These are phyloP conservation scores for Idaea aversata DNA, from an alignment of 2,888 invertebrate species.

Conservation along the genomic window DNA sequence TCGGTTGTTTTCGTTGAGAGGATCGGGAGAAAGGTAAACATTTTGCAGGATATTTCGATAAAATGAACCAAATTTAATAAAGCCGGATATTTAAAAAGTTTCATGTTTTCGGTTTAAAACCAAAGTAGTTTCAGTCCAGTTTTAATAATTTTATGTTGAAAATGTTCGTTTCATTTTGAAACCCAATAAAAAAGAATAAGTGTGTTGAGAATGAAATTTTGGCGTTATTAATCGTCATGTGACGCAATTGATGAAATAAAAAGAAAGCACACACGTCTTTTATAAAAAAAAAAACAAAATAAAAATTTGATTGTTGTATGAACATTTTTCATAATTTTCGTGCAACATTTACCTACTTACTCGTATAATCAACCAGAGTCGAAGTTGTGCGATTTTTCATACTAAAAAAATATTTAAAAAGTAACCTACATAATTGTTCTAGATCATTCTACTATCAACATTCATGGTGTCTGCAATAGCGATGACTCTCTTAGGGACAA, in stretches of 20 bases:
- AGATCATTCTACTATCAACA: constrained; percentile 37
- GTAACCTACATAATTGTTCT: constrained; percentile 14
- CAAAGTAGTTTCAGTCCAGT: background rate
- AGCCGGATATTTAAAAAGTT: background rate
- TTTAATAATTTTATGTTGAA: background rate
- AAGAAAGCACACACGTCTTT: too few species aligned
- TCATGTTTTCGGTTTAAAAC: background rate
- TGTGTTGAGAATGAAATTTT: too few species aligned
- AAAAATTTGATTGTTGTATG: too few species aligned
- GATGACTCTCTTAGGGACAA: constrained; percentile 35
- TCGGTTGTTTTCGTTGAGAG: constrained; percentile 55
- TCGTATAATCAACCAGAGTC: too few species aligned
- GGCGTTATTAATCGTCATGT: too few species aligned
- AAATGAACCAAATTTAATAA: background rate
- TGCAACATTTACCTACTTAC: too few species aligned
- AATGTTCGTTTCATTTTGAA: background rate
- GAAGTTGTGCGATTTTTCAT: too few species aligned
- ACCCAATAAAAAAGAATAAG: too few species aligned
- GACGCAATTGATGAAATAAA: too few species aligned
- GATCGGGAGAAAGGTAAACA: constrained; percentile 56
- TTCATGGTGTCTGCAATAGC: constrained; percentile 31
- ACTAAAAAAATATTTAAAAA: too few species aligned
- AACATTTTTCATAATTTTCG: too few species aligned
- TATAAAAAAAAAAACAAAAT: too few species aligned
- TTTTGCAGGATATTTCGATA: background rate